phyloP scores from a whole-genome alignment of 2,797 vertebrate genomes.

The Lepus townsendii region DNA sequence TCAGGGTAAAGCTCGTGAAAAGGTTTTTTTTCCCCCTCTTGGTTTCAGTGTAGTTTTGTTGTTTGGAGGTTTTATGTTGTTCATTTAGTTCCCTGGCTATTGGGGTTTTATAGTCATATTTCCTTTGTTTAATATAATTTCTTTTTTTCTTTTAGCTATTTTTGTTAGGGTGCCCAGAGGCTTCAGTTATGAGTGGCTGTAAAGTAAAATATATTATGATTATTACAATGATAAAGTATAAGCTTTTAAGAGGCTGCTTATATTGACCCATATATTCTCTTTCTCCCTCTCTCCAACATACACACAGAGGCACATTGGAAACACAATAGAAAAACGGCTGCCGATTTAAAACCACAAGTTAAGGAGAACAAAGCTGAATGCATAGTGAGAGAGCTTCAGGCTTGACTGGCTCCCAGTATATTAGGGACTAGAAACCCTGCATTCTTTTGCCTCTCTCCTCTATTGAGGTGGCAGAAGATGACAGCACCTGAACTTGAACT shows the following conservation, averaged over 20 bases:
- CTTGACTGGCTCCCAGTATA: constrained; percentile 1
- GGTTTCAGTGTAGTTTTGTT: constrained; percentile 85
- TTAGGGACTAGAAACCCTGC: not conserved
- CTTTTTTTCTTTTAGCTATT: constrained; percentile 84
- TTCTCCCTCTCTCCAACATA: constrained; percentile 67
- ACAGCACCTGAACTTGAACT: not conserved
- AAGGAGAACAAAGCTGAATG: constrained; percentile 20
- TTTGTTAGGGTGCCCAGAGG: constrained; percentile 86
- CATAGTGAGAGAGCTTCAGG: not conserved
- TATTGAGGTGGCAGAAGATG: not conserved
- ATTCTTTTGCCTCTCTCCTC: not conserved
- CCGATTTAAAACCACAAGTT: constrained; percentile 74
- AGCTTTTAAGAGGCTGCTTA: constrained; percentile 84
- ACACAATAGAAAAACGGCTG: constrained; percentile 66
- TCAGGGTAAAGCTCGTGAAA: constrained; percentile 83
- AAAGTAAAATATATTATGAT: constrained; percentile 88
- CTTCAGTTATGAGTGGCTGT: constrained; percentile 83
- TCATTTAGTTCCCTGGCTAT: constrained; percentile 86
- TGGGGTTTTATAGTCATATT: constrained; percentile 87
- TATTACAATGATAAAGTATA: constrained; percentile 86
- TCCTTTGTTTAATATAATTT: constrained; percentile 88
- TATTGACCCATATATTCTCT: constrained; percentile 86
- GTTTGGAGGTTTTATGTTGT: constrained; percentile 86
- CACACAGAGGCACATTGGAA: constrained; percentile 72
- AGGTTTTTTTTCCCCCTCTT: constrained; percentile 68